Conservation (phyloP, 2,113 vertebrate species). For the Octodon degus region DNA sequence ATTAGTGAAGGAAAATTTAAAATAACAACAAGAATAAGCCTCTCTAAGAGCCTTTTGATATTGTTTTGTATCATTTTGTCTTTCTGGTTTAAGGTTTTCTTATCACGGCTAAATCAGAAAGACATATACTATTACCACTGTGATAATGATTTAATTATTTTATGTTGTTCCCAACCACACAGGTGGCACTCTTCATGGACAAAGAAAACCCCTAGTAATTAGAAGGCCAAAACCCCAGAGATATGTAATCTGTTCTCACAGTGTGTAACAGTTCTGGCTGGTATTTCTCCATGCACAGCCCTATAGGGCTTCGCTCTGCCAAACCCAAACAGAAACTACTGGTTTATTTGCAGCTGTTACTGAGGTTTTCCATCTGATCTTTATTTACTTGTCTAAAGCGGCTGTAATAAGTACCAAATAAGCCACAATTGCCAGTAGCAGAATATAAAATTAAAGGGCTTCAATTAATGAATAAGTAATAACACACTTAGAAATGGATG, state of each 20-base stretch:
- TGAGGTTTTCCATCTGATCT: slow-evolving; percentile 83
- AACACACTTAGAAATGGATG: slow-evolving; percentile 62
- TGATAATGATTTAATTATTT: slow-evolving; percentile 84
- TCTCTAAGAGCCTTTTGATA: slow-evolving; percentile 64
- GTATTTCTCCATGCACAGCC: slow-evolving; percentile 72
- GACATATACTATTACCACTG: slow-evolving; percentile 79
- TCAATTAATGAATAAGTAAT: slow-evolving; percentile 79
- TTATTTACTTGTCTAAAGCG: slow-evolving; percentile 86
- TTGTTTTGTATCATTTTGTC: slow-evolving; percentile 71
- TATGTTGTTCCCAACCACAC: slow-evolving; percentile 75
- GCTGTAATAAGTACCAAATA: slow-evolving; percentile 81
- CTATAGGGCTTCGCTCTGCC: slow-evolving; percentile 75
- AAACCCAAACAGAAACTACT: slow-evolving; percentile 83
- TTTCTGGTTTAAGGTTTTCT: slow-evolving; percentile 84
- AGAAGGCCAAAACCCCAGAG: slow-evolving; percentile 78
- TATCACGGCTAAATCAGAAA: slow-evolving; percentile 81
- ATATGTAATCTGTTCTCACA: slow-evolving; percentile 82
- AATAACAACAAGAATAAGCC: slow-evolving; percentile 74
- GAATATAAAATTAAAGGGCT: slow-evolving; percentile 77
- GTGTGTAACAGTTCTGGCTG: slow-evolving; percentile 78
- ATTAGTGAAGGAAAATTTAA: slow-evolving; percentile 78
- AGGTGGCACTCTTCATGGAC: slow-evolving; percentile 58
- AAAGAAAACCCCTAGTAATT: slow-evolving; percentile 80
- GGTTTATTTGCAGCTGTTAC: slow-evolving; percentile 81
- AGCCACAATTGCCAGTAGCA: slow-evolving; percentile 75